Conservation (phyloP, 2,888 invertebrate species). For the Furcula furcula region DNA sequence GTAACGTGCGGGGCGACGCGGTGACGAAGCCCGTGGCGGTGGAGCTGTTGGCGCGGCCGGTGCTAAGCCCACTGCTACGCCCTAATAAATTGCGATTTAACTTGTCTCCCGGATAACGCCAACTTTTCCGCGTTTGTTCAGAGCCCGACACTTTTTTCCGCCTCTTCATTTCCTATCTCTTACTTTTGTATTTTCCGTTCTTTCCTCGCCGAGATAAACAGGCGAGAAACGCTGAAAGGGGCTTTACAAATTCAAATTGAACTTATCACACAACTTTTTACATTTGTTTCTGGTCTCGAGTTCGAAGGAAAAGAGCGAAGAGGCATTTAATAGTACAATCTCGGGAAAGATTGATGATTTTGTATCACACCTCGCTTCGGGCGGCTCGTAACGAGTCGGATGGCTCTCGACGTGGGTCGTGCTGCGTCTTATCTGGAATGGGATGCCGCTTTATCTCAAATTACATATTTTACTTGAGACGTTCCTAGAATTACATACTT, state of each 20-base stretch:
- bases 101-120: slow-evolving; percentile 81
- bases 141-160: slow-evolving; percentile 81
- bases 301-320: slow-evolving; percentile 78
- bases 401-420: slow-evolving; percentile 77
- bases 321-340: slow-evolving; percentile 82
- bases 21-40: slow-evolving; percentile 21
- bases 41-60: slow-evolving; percentile 35
- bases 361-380: slow-evolving; percentile 82
- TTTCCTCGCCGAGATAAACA: slow-evolving; percentile 78
- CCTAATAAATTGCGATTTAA: slow-evolving; percentile 82
- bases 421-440: slow-evolving; percentile 79
- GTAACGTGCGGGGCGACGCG: neutral
- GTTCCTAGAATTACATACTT: slow-evolving; percentile 61
- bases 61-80: slow-evolving; percentile 74
- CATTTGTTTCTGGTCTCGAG: slow-evolving; percentile 81
- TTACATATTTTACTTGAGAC: slow-evolving; percentile 80
- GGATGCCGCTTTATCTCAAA: slow-evolving; percentile 80
- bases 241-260: slow-evolving; percentile 83
- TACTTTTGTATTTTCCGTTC: slow-evolving; percentile 81
- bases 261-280: slow-evolving; percentile 83
- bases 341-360: slow-evolving; percentile 81
- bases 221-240: slow-evolving; percentile 81
- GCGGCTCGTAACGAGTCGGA: slow-evolving; percentile 79
- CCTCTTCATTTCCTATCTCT: slow-evolving; percentile 82
- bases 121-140: slow-evolving; percentile 80